Evolutionary conservation across 2,797 vertebrate genomes (phyloP), one percentile per base, ranked within the genome.

Genomic region (Sebastolobus altivelis): DNA sequence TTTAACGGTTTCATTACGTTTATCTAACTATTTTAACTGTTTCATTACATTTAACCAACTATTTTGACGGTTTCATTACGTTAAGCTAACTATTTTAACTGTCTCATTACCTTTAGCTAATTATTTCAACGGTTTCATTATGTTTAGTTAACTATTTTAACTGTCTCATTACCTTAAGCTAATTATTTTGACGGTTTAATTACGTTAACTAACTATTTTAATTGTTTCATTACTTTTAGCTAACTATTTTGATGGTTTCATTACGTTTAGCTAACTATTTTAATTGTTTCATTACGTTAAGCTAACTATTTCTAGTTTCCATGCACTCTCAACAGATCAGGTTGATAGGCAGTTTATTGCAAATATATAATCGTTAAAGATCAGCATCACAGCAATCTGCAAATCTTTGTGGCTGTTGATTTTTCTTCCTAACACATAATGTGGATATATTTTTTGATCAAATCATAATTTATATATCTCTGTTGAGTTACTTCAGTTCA

Each of bases 381-480:
- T 46, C 43, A 18, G 6, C 0, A 0, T 46, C 5, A 35, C 33
- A 37, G 33, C 59, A 35, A 35, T 61, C 37, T 61, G n/a, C 14
- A 29, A 35, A 37, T 35, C 1, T 61, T 35, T 61, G 5, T 18
- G 31, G 0, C 18, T 35, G 33, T 61, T 61, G 7, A 2, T n/a
- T 12, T n/a, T 13, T 22, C 49, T 54, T 9, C 49, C 22, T 22
- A 11, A 54, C n/a, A 22, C 20, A n/a, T n/a, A 22, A n/a, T 54
- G 49, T 54, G 20, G 18, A 49, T 49, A 49, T 20, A 49, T 49
- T 49, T 49, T 18, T 0, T 49, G 46, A 20, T 49, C 46, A 49
- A 49, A 11, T 54, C n/a, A 54, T 54, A 22, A 54, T 54, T 54
- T 54, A 54, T 54, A 54, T 54, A 11, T 54, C 49, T 54, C 49